phyloP scores from a whole-genome alignment of 1,140 invertebrate genomes.

The Zelostemma sp. region DNA sequence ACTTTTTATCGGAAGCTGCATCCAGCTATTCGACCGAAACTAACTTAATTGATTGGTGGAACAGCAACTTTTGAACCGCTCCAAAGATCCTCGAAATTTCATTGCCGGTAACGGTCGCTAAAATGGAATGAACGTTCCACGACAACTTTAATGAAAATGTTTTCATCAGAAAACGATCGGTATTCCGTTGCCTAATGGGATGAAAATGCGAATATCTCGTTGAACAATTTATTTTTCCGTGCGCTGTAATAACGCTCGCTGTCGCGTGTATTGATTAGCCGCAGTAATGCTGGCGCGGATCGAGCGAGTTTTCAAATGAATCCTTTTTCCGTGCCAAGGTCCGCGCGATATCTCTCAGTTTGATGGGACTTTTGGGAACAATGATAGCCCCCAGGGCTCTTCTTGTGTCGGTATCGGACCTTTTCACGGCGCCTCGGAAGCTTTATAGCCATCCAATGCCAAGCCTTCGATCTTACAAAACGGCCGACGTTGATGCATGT shows the following conservation, averaged over 20 bases:
- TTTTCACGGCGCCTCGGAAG: conserved; percentile 37
- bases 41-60: neutral
- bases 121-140: too few relatives aligned
- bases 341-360: conserved; percentile 43
- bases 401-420: conserved; percentile 27
- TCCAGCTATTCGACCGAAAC: neutral
- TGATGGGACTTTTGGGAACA: conserved; percentile 47
- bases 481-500: conserved; percentile 15
- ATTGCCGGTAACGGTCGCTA: too few relatives aligned
- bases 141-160: too few relatives aligned
- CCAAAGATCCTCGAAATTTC: too few relatives aligned
- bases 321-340: conserved; percentile 47
- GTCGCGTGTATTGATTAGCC: conserved; percentile 42
- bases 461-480: conserved; percentile 18
- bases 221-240: conserved; percentile 8
- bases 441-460: conserved; percentile 46
- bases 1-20: neutral
- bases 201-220: conserved; percentile 9
- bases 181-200: too few relatives aligned
- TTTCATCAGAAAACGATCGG: too few relatives aligned
- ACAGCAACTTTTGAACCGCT: too few relatives aligned
- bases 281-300: conserved; percentile 32
- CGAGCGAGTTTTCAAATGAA: conserved; percentile 42
- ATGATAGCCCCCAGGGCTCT: conserved; percentile 38
- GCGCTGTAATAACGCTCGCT: too few relatives aligned